Evolutionary conservation across 2,797 vertebrate genomes (phyloP).

Genomic region (Mus spretus): DNA sequence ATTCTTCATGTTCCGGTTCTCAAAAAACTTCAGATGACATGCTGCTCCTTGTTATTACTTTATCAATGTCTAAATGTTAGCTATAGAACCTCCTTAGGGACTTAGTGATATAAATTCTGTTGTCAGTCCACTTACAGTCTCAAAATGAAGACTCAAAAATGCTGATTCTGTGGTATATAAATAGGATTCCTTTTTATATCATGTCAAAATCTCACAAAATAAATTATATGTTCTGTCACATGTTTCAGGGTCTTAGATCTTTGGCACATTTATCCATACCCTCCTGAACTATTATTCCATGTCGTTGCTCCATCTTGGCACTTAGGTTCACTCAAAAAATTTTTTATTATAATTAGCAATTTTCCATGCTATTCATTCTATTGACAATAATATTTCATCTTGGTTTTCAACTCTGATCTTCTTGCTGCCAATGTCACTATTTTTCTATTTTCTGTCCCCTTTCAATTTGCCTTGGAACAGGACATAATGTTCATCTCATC

Average conservation of each 20-base stretch:
- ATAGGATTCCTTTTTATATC: neutral
- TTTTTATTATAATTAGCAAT: slow-evolving; percentile 4
- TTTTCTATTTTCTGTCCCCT: neutral
- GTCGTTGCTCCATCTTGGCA: slow-evolving; percentile 3
- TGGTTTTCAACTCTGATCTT: neutral
- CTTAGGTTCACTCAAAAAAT: neutral
- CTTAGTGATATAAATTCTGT: slow-evolving; percentile 28
- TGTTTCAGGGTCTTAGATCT: neutral
- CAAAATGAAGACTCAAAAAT: slow-evolving; percentile 7
- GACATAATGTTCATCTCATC: neutral
- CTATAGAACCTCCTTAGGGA: neutral
- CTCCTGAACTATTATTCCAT: neutral
- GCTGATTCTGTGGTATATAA: neutral
- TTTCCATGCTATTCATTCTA: neutral
- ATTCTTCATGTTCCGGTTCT: slow-evolving; percentile 44
- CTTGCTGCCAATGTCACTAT: neutral
- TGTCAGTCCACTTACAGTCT: neutral
- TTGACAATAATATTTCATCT: neutral
- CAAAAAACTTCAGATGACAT: neutral
- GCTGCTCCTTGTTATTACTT: neutral
- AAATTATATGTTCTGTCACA: neutral
- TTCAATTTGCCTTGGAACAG: neutral
- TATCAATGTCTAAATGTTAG: neutral
- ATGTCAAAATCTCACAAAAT: slow-evolving; percentile 48
- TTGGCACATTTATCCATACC: neutral